Evolutionary conservation across 2,113 vertebrate species (phyloP).

Genomic region (Alaudala cheleensis): DNA sequence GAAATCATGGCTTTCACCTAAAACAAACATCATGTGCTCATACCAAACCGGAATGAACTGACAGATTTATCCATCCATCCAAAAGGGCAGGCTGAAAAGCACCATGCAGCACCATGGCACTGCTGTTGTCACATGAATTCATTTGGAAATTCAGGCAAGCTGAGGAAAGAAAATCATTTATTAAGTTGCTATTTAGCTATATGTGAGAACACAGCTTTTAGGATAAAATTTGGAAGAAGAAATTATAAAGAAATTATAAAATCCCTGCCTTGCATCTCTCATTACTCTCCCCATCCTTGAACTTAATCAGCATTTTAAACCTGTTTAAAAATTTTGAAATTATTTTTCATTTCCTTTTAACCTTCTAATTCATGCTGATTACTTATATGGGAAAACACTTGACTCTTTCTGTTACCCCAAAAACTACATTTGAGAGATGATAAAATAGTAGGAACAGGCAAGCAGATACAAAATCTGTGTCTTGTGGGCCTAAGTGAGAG

Average conservation of each 20-base stretch:
- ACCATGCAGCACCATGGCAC: neutral
- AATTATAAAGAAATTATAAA: neutral
- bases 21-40: neutral
- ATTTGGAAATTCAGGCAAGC: neutral
- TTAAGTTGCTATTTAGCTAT: neutral
- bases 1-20: neutral
- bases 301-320: neutral
- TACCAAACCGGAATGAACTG: neutral
- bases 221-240: neutral
- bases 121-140: neutral
- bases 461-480: neutral
- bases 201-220: neutral
- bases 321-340: neutral
- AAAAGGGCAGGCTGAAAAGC: neutral
- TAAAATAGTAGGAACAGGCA: neutral
- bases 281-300: neutral
- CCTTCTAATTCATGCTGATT: neutral
- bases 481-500: neutral
- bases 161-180: neutral
- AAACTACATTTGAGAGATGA: neutral
- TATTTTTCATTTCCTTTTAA: neutral
- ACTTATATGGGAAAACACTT: neutral
- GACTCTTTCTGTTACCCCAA: neutral
- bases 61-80: neutral
- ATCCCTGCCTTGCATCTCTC: neutral